Evolutionary conservation across 2,113 vertebrate species (phyloP).

Genomic region (Callopanchax toddi): DNA sequence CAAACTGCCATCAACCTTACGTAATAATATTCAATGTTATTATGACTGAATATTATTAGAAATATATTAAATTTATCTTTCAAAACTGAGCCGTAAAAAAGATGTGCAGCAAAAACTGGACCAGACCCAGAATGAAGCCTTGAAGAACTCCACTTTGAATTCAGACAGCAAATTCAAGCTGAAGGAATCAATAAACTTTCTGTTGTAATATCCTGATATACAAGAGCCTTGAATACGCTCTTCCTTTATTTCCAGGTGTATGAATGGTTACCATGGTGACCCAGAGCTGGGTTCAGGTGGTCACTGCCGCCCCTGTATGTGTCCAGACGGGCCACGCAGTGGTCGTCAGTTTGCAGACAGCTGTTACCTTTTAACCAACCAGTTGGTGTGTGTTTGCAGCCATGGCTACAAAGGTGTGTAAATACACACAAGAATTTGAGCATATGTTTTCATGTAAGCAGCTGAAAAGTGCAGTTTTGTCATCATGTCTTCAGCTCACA

Average conservation of each 20-base stretch:
- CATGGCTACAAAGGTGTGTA: conserved; percentile 73
- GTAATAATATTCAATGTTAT: too few species aligned
- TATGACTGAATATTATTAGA: too few species aligned
- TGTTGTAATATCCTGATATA: too few species aligned
- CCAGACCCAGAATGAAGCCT: background rate
- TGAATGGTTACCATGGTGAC: conserved; percentile 90
- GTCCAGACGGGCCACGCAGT: conserved; percentile 89
- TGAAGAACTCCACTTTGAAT: background rate
- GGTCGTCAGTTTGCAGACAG: conserved; percentile 90
- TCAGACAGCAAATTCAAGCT: background rate
- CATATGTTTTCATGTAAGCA: conserved; percentile 33
- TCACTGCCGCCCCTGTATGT: conserved; percentile 92
- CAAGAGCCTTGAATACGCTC: too few species aligned
- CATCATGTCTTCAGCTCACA: conserved; percentile 9
- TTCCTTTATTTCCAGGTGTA: conserved; percentile 79
- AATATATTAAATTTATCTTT: too few species aligned
- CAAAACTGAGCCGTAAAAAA: background rate
- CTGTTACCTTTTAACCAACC: conserved; percentile 87
- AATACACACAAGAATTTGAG: conserved; percentile 24
- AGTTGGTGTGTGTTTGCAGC: conserved; percentile 89
- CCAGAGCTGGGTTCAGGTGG: conserved; percentile 87
- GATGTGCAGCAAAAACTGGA: background rate
- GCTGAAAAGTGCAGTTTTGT: background rate
- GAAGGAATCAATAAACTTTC: too few species aligned
- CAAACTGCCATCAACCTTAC: too few species aligned